phyloP scores from a whole-genome alignment of 2,797 vertebrate genomes.

The Scyliorhinus canicula region DNA sequence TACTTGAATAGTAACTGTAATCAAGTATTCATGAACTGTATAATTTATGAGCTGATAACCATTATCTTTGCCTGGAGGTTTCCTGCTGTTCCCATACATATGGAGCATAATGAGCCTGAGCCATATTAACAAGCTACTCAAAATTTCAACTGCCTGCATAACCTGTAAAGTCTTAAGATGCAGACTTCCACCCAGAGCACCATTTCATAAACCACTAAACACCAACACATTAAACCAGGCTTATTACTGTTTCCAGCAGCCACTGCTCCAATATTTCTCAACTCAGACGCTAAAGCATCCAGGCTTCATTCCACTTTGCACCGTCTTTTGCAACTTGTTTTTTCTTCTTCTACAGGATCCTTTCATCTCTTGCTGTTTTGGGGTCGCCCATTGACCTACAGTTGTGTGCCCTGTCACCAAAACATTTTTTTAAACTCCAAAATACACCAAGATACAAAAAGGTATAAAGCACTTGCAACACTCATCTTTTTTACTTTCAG shows the following conservation, averaged over 20 bases:
- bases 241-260: not conserved
- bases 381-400: not conserved
- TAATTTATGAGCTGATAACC: conserved; percentile 24
- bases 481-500: not conserved
- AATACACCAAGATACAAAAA: not conserved
- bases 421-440: not conserved
- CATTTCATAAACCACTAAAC: not conserved
- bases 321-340: not conserved
- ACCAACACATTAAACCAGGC: not conserved
- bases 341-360: not conserved
- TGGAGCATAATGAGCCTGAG: not conserved
- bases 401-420: not conserved
- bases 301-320: not conserved
- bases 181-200: not conserved
- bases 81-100: not conserved
- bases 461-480: not conserved
- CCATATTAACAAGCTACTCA: not conserved
- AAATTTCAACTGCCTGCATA: not conserved
- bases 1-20: conserved; percentile 11
- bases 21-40: conserved; percentile 17
- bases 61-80: conserved; percentile 19
- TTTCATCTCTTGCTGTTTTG: not conserved
- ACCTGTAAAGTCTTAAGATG: not conserved
- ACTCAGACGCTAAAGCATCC: not conserved
- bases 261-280: not conserved